A percentile compares a stretch with the other conserved stretches of the same genome.
These are phyloP conservation scores for Psylliodes chrysocephalus DNA, from an alignment of 2,888 invertebrate genomes.

Conservation along the genomic window DNA sequence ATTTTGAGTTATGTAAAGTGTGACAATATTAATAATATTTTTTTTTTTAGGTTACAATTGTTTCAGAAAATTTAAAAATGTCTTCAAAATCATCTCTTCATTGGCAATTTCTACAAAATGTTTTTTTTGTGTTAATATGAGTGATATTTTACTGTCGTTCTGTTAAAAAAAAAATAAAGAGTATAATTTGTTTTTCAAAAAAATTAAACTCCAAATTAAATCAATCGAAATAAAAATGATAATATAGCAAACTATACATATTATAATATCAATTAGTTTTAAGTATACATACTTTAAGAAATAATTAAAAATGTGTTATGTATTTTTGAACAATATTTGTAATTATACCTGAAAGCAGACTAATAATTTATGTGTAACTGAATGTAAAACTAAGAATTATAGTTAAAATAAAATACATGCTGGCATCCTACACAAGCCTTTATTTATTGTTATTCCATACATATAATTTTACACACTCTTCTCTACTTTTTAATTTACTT, in stretches of 20 bases:
- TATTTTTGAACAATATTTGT: slow-evolving; percentile 59
- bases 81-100: neutral
- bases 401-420: slow-evolving; percentile 37
- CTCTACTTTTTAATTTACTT: too few species aligned
- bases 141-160: neutral
- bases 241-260: neutral
- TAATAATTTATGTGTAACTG: slow-evolving; percentile 27
- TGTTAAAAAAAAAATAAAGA: too few species aligned
- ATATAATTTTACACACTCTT: too few species aligned
- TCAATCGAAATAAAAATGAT: too few species aligned
- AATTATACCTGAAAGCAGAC: slow-evolving; percentile 50
- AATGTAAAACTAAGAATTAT: slow-evolving; percentile 33
- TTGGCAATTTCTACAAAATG: neutral
- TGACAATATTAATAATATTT: too few species aligned
- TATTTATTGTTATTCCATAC: too few species aligned
- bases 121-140: neutral
- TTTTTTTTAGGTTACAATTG: slow-evolving; percentile 7
- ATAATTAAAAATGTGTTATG: slow-evolving; percentile 48
- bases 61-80: neutral
- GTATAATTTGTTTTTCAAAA: too few species aligned
- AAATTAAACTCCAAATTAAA: too few species aligned
- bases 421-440: slow-evolving; percentile 17
- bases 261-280: neutral
- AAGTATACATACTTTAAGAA: slow-evolving; percentile 1
- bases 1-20: too few species aligned